Conservation (phyloP, 2,888 invertebrate genomes). For the Andricus curvator region DNA sequence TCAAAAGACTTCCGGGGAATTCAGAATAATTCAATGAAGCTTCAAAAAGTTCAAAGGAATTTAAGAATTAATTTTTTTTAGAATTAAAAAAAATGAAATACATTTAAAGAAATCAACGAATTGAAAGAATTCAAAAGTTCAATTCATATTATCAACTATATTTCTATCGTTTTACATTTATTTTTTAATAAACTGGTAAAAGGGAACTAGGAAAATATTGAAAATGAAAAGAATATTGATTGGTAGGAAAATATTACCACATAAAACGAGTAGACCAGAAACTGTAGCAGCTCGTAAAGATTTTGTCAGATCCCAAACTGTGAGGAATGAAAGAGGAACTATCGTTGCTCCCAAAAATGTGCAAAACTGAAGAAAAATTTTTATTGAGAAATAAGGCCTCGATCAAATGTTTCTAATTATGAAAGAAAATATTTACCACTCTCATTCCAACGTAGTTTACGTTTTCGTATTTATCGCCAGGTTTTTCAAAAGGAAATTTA, state of each 20-base stretch:
- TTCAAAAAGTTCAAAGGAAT: no score
- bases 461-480: constrained; percentile 95
- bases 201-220: no score
- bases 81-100: no score
- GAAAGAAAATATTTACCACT: constrained; percentile 82
- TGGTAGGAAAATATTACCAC: constrained; percentile 82
- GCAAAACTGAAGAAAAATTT: constrained; percentile 86
- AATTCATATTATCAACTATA: no score
- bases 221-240: constrained; percentile 41
- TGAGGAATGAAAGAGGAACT: constrained; percentile 91
- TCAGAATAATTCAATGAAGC: no score
- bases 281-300: constrained; percentile 90
- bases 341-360: constrained; percentile 91
- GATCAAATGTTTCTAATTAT: neutral
- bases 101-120: no score
- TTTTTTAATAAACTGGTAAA: no score
- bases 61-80: no score
- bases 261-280: constrained; percentile 89
- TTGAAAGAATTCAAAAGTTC: no score
- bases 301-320: constrained; percentile 92
- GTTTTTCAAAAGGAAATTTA: constrained; percentile 95
- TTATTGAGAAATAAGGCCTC: no score
- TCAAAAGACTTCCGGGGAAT: no score
- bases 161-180: no score
- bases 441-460: constrained; percentile 96